phyloP scores from a whole-genome alignment of 2,888 invertebrate genomes.

The Orgyia antiqua region DNA sequence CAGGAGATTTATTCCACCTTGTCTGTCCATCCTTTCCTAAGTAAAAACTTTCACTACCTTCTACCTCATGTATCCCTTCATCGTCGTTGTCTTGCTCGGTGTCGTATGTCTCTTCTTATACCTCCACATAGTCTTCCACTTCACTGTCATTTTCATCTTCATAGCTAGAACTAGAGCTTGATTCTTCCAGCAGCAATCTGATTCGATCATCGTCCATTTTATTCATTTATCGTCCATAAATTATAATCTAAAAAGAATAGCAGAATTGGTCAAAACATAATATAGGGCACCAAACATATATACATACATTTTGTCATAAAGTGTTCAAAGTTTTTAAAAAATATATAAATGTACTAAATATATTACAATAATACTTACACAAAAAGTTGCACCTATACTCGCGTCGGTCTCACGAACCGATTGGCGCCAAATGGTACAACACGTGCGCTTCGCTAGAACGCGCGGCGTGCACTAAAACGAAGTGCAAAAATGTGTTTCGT shows the following conservation, averaged over 20 bases:
- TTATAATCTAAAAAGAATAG: constrained; percentile 8
- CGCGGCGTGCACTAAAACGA: constrained; percentile 2
- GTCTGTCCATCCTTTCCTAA: constrained; percentile 6
- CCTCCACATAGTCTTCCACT: constrained; percentile 2
- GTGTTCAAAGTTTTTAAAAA: constrained; percentile 3
- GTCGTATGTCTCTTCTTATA: constrained; percentile 10
- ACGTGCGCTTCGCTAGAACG: constrained; percentile 2
- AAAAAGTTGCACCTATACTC: constrained; percentile 4
- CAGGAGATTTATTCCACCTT: constrained; percentile 9
- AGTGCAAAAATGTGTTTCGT: no score
- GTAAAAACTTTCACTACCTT: constrained; percentile 6
- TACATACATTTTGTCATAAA: constrained; percentile 3
- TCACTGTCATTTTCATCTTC: constrained; percentile 12
- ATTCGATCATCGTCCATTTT: constrained; percentile 3
- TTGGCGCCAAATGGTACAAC: constrained; percentile 1
- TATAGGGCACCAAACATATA: constrained; percentile 2
- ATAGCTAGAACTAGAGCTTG: constrained; percentile 3
- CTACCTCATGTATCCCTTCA: constrained; percentile 7
- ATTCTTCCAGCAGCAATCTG: constrained; percentile 8
- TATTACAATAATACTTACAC: constrained; percentile 4
- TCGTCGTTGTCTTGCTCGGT: constrained; percentile 9
- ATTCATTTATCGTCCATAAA: no score
- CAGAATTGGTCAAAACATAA: constrained; percentile 1
- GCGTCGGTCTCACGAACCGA: constrained; percentile 1
- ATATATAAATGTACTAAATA: constrained; percentile 4